Evolutionary conservation across 2,888 invertebrate genomes (phyloP).

Genomic region (Maniola hyperantus): DNA sequence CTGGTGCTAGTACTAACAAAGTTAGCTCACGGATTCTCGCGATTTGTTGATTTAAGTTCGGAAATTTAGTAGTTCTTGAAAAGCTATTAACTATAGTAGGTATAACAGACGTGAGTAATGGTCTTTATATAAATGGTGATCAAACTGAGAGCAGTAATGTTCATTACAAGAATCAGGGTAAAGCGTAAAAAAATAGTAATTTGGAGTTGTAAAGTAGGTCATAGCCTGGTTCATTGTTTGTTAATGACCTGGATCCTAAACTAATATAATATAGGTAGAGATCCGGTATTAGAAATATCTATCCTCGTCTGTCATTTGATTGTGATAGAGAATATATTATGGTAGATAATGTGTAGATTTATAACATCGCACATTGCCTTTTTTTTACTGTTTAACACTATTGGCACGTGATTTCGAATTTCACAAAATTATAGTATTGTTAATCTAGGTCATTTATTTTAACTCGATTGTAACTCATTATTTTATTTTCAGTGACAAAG

Average conservation of each 20-base stretch:
- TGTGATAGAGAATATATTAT: too few species aligned
- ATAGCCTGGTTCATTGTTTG: too few species aligned
- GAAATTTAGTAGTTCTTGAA: conserved; percentile 15
- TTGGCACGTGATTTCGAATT: too few species aligned
- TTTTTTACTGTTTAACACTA: too few species aligned
- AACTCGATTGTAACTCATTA: not conserved
- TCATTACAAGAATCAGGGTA: conserved; percentile 10
- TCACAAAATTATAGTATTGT: not conserved
- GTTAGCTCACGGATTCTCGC: conserved; percentile 5
- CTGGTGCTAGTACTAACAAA: conserved; percentile 14
- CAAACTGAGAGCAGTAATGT: not conserved
- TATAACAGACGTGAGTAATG: not conserved
- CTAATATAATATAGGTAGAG: too few species aligned
- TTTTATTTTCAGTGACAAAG: conserved; percentile 94
- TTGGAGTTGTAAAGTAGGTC: too few species aligned
- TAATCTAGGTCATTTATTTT: too few species aligned
- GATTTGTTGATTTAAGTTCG: conserved; percentile 19
- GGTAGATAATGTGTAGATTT: too few species aligned
- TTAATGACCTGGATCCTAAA: too few species aligned
- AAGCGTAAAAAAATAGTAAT: not conserved
- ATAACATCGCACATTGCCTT: too few species aligned
- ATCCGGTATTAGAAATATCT: too few species aligned
- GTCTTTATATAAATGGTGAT: not conserved
- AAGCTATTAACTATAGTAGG: conserved; percentile 14
- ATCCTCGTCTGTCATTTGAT: too few species aligned